phyloP scores from a whole-genome alignment of 2,888 invertebrate genomes.

The Polydesmus complanatus region DNA sequence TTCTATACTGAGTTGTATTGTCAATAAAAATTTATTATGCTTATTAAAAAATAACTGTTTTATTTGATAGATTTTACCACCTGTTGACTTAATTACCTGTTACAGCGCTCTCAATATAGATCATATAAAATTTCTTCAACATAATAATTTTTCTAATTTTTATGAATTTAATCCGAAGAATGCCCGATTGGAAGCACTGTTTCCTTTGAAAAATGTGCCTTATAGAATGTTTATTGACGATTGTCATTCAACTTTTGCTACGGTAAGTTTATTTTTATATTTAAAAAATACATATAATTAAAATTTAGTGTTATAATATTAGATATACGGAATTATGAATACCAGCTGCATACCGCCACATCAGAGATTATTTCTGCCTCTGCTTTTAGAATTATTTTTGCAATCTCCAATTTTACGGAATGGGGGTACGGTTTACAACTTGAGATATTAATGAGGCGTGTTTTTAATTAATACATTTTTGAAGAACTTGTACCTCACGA shows the following conservation, averaged over 20 bases:
- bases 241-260: slow-evolving; percentile 66
- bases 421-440: slow-evolving; percentile 40
- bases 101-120: slow-evolving; percentile 61
- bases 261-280: slow-evolving; percentile 41
- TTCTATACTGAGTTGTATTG: slow-evolving; percentile 27
- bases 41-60: slow-evolving; percentile 10
- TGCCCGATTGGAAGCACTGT: too few species aligned
- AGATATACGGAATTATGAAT: slow-evolving; percentile 61
- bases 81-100: slow-evolving; percentile 51
- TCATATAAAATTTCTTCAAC: slow-evolving; percentile 48
- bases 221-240: slow-evolving; percentile 63
- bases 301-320: slow-evolving; percentile 21
- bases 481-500: slow-evolving; percentile 41
- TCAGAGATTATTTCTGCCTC: slow-evolving; percentile 55
- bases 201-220: slow-evolving; percentile 42
- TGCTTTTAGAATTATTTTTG: slow-evolving; percentile 56
- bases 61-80: slow-evolving; percentile 47
- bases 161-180: too few species aligned
- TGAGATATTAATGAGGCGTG: too few species aligned
- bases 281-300: neutral
- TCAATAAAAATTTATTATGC: slow-evolving; percentile 4
- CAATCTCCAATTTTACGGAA: slow-evolving; percentile 53
- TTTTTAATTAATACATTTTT: too few species aligned
- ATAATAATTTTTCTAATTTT: too few species aligned
- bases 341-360: slow-evolving; percentile 45